Evolutionary conservation across 1,140 invertebrate genomes (phyloP), one percentile per base, ranked within the genome.

Genomic region (Harlomillsia oculata): DNA sequence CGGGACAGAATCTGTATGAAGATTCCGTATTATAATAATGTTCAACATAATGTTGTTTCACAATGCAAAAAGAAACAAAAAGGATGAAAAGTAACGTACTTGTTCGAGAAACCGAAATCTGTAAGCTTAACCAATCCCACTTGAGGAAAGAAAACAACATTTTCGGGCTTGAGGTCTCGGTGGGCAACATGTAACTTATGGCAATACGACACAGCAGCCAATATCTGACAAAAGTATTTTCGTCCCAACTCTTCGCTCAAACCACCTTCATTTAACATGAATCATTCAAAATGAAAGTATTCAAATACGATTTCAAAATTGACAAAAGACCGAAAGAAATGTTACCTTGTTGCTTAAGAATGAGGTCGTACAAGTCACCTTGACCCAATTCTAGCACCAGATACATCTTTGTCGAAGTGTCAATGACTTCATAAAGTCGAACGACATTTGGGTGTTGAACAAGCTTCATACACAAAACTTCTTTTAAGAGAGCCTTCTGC

Each of bases 341-440:
- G 20, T 45, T 30, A 58, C 84, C 79, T 67, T 94, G 90, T 72
- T 97, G 89, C 71, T 86, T 84, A 87, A 97, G 95, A 68, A 99
- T 99, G 71, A 97, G 97, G 76, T 99, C 95, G 74, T 97, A 99
- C 67, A 99, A 82, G 77, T 99, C 96, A 23, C 95, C 96, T 78
- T 99, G 94, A n/a, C 91, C 95, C 57, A 97, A 75, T 77, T 99
- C 95, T 66, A 99, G 76, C 68, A 99, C 96, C 67, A 98, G 78
- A 74, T 93, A 94, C 56, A 95, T 75, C 75, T 95, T 94, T 53
- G 89, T 92, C 68, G 90, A 88, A 18, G 96, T 99, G 74, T 99
- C 97, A 69, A 99, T 99, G 41, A 97, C 92, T 79, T 99, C 94
- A 73, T 99, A 99, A 8, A 99, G 75, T 44, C 95, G 78, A 14